Percentiles rank a stretch among this genome's conserved stretches.
phyloP scores from a whole-genome alignment of 2,888 invertebrate genomes.

The Pomacea canaliculata region DNA sequence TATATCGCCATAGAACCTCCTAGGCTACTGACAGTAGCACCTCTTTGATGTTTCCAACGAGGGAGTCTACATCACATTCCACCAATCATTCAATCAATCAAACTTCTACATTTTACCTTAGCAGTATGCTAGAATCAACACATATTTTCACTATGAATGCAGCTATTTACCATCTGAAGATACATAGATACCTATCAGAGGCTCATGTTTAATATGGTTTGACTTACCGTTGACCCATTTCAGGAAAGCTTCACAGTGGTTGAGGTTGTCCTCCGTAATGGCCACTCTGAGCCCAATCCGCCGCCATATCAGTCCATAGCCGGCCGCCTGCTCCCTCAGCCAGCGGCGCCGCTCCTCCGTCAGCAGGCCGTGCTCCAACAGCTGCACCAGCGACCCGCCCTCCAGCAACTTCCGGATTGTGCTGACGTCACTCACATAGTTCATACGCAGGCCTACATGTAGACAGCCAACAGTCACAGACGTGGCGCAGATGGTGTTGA shows the following conservation, averaged over 20 bases:
- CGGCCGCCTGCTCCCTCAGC: background rate
- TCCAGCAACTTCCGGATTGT: slow-evolving; percentile 10
- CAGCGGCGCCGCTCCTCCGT: slow-evolving; percentile 1
- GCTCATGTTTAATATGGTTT: background rate
- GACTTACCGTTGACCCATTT: slow-evolving; percentile 1
- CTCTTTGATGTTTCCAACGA: too few relatives aligned
- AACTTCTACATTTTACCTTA: too few relatives aligned
- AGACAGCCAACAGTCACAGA: slow-evolving; percentile 8
- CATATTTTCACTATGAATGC: too few relatives aligned
- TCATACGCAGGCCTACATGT: slow-evolving; percentile 7
- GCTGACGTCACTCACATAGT: background rate
- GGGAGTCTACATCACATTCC: too few relatives aligned
- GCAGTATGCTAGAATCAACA: too few relatives aligned
- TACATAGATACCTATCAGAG: too few relatives aligned
- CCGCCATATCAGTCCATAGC: background rate
- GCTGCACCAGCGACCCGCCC: slow-evolving; percentile 7
- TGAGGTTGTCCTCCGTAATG: background rate
- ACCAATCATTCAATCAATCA: too few relatives aligned
- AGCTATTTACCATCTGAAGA: too few relatives aligned
- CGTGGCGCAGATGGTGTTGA: background rate
- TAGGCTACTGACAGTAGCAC: too few relatives aligned
- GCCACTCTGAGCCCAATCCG: slow-evolving; percentile 6
- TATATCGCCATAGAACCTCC: too few relatives aligned
- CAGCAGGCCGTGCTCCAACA: slow-evolving; percentile 2
- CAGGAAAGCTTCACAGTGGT: slow-evolving; percentile 11